Conservation (phyloP, 2,888 invertebrate species). For the Yponomeuta evonymella region DNA sequence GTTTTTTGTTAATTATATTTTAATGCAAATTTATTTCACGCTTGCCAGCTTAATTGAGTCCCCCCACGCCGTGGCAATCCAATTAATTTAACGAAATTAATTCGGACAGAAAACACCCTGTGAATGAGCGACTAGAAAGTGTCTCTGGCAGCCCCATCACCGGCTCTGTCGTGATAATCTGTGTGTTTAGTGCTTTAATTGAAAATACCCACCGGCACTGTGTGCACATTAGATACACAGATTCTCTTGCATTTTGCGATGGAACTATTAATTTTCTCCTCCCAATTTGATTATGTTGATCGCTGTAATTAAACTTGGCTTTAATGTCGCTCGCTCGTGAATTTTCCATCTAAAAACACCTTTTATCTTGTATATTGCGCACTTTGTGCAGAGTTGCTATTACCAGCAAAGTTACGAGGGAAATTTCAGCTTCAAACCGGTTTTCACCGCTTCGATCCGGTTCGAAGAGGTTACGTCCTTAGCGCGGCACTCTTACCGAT, state of each 20-base stretch:
- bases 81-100: slow-evolving; percentile 40
- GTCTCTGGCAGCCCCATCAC: neutral
- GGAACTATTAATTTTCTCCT: neutral
- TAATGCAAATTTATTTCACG: slow-evolving; percentile 24
- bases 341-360: neutral
- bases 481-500: neutral
- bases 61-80: slow-evolving; percentile 30
- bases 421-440: neutral
- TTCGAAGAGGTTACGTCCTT: neutral
- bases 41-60: slow-evolving; percentile 34
- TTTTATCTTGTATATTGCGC: neutral
- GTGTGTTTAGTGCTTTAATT: neutral
- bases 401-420: neutral
- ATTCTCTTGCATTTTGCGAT: neutral
- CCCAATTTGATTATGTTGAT: neutral
- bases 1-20: slow-evolving; percentile 4
- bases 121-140: neutral
- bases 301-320: neutral
- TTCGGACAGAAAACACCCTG: slow-evolving; percentile 31
- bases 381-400: neutral
- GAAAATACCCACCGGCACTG: neutral
- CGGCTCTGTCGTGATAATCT: neutral
- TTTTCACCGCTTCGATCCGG: neutral
- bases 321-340: neutral
- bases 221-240: neutral